Evolutionary conservation across 2,797 vertebrate species (phyloP).

Genomic region (Lacerta agilis): DNA sequence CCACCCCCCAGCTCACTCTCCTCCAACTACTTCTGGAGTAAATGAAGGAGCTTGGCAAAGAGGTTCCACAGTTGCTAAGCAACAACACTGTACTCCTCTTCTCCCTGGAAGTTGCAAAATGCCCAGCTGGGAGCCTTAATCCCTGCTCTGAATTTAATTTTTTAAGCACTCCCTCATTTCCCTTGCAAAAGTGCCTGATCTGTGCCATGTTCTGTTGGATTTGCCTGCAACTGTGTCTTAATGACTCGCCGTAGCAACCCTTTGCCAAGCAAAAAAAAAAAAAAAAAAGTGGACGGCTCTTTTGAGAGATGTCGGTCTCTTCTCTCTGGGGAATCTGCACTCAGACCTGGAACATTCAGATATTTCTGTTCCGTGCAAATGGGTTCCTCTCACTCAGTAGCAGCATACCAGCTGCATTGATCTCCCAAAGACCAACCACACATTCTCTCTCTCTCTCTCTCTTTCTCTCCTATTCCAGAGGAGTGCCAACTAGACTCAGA

Average conservation of each 20-base stretch:
- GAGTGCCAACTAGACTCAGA: too few relatives aligned
- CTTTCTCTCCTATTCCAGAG: too few relatives aligned
- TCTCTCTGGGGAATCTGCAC: neutral
- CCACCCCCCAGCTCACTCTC: too few relatives aligned
- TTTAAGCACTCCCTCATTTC: slow-evolving; percentile 14
- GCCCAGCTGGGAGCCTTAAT: slow-evolving; percentile 40
- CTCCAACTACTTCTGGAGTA: slow-evolving; percentile 9
- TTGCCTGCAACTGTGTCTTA: neutral
- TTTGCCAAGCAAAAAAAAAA: neutral
- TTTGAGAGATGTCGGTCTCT: neutral
- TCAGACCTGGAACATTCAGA: neutral
- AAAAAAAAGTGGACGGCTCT: neutral
- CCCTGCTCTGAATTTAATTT: slow-evolving; percentile 37
- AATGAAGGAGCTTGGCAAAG: slow-evolving; percentile 2
- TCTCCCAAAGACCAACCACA: too few relatives aligned
- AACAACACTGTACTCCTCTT: neutral
- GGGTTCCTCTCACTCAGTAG: neutral
- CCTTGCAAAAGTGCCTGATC: slow-evolving; percentile 8
- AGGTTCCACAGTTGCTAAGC: slow-evolving; percentile 21
- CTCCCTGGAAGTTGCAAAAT: slow-evolving; percentile 30
- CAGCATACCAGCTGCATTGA: neutral
- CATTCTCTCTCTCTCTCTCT: too few relatives aligned
- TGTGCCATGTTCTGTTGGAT: neutral
- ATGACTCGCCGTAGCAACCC: neutral
- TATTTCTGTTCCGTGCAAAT: neutral